Evolutionary conservation across 2,113 vertebrate genomes (phyloP), one percentile per base, ranked within the genome.

Genomic region (Trichechus manatus): DNA sequence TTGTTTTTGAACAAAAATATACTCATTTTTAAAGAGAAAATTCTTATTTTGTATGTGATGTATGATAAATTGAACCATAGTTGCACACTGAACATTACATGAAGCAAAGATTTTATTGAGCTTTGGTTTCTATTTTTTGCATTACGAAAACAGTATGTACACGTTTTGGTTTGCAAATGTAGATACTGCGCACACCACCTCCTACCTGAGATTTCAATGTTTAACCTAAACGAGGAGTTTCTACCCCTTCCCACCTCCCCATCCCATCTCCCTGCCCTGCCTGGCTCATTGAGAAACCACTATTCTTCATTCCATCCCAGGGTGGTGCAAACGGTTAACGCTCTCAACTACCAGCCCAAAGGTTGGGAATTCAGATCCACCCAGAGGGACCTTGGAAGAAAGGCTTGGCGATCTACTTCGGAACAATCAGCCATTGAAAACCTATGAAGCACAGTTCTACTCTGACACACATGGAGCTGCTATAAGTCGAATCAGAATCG

Each of bases 101-200:
- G 78, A 79, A 88, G 79, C 82, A 87, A 83, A 91, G 87, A 33
- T 47, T 63, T 27, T n/a, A 20, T 47, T 74, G 63, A 6, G 2
- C 36, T 39, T 63, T 6, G 78, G 87, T 50, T 84, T 94, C 91
- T 93, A 84, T 93, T 91, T 95, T 87, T 87, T 87, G 42, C 50
- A 33, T 56, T 44, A 44, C 59, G 5, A 87, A 92, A 82, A 90
- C 87, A 90, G 68, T 50, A 74, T 68, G 80, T 47, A 91, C 91
- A 64, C 87, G 59, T 87, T 93, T 93, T 44, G 63, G n/a, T 83
- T 95, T 97, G 82, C 82, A 83, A 78, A 95, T 72, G 47, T 79
- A 87, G 90, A 91, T 29, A 22, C 42, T 2, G 9, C 39, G 5
- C 0, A 6, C 25, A 29, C 63, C 6, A 4, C 78, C 82, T 64